Conservation (phyloP, 2,113 vertebrate species). For the Merops nubicus region DNA sequence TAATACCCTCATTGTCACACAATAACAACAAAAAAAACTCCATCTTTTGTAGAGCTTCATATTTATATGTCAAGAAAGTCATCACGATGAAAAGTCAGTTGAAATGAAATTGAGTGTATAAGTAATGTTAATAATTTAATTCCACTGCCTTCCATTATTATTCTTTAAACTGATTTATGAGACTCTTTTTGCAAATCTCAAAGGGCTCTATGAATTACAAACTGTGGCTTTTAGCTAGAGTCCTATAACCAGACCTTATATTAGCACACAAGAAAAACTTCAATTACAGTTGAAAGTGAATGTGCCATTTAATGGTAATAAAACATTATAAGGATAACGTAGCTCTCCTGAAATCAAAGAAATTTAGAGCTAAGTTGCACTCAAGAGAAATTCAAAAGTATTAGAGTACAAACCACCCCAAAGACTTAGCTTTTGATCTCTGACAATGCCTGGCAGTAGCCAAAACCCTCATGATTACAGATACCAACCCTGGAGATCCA, state of each 20-base stretch:
- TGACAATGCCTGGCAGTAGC: not conserved
- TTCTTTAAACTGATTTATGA: slow-evolving; percentile 19
- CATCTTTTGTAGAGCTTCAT: not conserved
- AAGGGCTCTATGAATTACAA: not conserved
- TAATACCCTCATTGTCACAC: not conserved
- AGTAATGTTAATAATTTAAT: not conserved
- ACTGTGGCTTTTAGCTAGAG: not conserved
- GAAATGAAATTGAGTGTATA: not conserved
- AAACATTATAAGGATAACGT: not conserved
- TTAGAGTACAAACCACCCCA: not conserved
- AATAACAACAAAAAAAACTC: not conserved
- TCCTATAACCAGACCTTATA: not conserved
- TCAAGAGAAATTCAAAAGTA: not conserved
- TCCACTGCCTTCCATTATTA: not conserved
- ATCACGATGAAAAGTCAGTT: not conserved
- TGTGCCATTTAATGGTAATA: not conserved
- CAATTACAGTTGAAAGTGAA: not conserved
- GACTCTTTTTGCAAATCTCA: not conserved
- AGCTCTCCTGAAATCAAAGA: not conserved
- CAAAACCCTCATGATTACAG: not conserved
- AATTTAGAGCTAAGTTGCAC: not conserved
- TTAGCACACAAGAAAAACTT: not conserved
- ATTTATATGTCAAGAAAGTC: not conserved
- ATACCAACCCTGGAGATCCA: not conserved
- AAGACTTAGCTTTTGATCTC: not conserved